Conservation (phyloP, 2,888 invertebrate genomes). For the Cephus spinipes region DNA sequence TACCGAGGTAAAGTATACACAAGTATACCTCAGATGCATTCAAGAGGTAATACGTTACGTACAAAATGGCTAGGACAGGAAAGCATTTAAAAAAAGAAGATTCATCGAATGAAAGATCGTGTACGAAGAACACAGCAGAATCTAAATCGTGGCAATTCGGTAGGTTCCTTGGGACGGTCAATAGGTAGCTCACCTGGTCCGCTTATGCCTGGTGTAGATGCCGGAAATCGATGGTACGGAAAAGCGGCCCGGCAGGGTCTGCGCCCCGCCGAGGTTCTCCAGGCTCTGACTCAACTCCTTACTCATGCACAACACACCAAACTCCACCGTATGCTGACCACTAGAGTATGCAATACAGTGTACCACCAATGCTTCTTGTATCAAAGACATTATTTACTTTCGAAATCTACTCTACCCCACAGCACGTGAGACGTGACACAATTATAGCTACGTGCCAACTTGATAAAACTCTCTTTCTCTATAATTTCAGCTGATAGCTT, state of each 20-base stretch:
- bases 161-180: slow-evolving; percentile 14
- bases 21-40: background rate
- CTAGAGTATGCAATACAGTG: slow-evolving; percentile 67
- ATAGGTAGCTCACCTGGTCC: slow-evolving; percentile 77
- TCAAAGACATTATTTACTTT: slow-evolving; percentile 32
- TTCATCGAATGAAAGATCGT: too few relatives aligned
- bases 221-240: slow-evolving; percentile 75
- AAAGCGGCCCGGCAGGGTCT: slow-evolving; percentile 77
- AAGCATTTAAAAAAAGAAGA: too few relatives aligned
- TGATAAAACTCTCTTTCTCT: too few relatives aligned
- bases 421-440: too few relatives aligned
- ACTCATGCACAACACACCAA: slow-evolving; percentile 68
- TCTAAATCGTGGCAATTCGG: too few relatives aligned
- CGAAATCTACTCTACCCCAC: slow-evolving; percentile 18
- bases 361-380: slow-evolving; percentile 64
- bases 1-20: background rate
- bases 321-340: slow-evolving; percentile 68
- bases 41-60: too few relatives aligned
- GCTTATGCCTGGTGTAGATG: slow-evolving; percentile 84
- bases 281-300: slow-evolving; percentile 70
- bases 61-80: too few relatives aligned
- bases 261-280: slow-evolving; percentile 73
- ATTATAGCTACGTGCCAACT: too few relatives aligned
- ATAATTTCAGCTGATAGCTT: too few relatives aligned
- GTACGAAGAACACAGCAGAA: too few relatives aligned